Base-by-base conservation (phyloP, 2,888 invertebrate species). In the Tuta absoluta region DNA sequence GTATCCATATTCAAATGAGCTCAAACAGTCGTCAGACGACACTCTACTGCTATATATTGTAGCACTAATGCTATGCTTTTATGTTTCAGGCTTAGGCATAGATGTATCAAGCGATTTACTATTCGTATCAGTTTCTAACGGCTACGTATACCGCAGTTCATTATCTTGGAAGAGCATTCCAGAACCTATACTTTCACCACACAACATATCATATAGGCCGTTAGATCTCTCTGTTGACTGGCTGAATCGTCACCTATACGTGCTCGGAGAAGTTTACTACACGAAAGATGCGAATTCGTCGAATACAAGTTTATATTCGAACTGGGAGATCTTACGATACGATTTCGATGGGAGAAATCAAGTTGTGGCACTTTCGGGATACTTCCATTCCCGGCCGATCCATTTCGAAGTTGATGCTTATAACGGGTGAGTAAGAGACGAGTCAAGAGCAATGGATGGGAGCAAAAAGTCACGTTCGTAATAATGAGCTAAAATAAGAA, bases 401-500 rank as follows among this genome's bases (percentile, higher is more conserved):
- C 96, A 97, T 75, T 93, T 98, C 71, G 95, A 97, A 88, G 96
- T 98, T 0, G 98, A 98, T 90, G 97, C 98, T 38, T 95, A 96
- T 76, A 98, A 98, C 82, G 98, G 98, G 93, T 96, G 85, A 86
- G 90, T 61, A 48, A 53, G n/a, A n/a, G n/a, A n/a, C n/a, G n/a
- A n/a, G n/a, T n/a, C n/a, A n/a, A n/a, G n/a, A n/a, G n/a, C n/a
- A n/a, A n/a, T n/a, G n/a, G n/a, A n/a, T n/a, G n/a, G n/a, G n/a
- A n/a, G n/a, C n/a, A n/a, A n/a, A n/a, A n/a, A n/a, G n/a, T n/a
- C n/a, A n/a, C n/a, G n/a, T n/a, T n/a, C n/a, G n/a, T n/a, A n/a
- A n/a, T n/a, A n/a, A n/a, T n/a, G n/a, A n/a, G n/a, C n/a, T n/a
- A n/a, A n/a, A n/a, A n/a, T n/a, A n/a, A n/a, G n/a, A n/a, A n/a